Conservation (phyloP, 2,797 vertebrate genomes). For the Microctenopoma stevenorrisi region DNA sequence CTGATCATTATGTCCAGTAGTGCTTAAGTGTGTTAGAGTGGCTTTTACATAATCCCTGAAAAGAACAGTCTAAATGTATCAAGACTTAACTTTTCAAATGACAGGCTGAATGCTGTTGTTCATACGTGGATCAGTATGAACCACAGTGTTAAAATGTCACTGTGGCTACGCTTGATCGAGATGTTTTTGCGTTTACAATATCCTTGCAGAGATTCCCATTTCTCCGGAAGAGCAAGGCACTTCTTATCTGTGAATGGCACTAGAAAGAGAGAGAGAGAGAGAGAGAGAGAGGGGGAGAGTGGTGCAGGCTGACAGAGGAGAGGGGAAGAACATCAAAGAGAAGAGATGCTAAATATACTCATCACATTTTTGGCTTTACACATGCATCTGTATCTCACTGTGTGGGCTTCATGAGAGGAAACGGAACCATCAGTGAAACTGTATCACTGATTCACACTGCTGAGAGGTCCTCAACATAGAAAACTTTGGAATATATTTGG, state of each 20-base stretch:
- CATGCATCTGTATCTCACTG: conserved; percentile 66
- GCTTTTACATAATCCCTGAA: not conserved
- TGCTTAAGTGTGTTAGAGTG: not conserved
- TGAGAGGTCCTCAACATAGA: conserved; percentile 41
- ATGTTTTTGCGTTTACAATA: conserved; percentile 56
- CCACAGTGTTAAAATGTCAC: conserved; percentile 16
- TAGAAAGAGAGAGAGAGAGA: conserved; percentile 15
- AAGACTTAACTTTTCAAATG: not conserved
- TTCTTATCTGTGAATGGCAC: conserved; percentile 61
- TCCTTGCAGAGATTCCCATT: conserved; percentile 65
- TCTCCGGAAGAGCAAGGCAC: conserved; percentile 44
- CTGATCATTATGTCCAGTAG: not conserved
- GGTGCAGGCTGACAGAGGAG: conserved; percentile 36
- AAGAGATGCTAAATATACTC: conserved; percentile 74
- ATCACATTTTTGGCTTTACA: conserved; percentile 62
- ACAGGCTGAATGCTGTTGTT: not conserved
- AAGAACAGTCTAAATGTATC: not conserved
- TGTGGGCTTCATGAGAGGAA: conserved; percentile 65
- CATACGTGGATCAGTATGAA: conserved; percentile 15
- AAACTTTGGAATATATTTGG: conserved; percentile 30
- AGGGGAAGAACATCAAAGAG: conserved; percentile 64
- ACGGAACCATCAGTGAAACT: conserved; percentile 32
- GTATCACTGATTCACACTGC: conserved; percentile 55
- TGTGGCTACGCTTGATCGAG: conserved; percentile 4
- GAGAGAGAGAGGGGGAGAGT: conserved; percentile 24